Evolutionary conservation across 2,113 vertebrate genomes (phyloP).

Genomic region (Notiomystis cincta): DNA sequence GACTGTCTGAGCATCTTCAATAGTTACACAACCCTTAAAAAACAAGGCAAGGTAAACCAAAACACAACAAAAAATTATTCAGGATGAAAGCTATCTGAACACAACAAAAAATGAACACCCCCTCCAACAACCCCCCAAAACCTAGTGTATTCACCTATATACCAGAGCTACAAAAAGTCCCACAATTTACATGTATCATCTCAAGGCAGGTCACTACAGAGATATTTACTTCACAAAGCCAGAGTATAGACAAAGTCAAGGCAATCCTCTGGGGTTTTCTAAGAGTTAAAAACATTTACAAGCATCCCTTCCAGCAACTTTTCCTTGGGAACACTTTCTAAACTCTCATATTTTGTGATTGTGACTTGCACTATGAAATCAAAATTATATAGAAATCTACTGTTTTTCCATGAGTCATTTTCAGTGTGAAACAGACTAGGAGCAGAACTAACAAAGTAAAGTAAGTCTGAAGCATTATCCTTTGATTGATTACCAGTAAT

Average conservation of each 20-base stretch:
- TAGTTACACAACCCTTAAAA: slow-evolving; percentile 78
- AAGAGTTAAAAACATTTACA: not conserved
- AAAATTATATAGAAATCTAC: not conserved
- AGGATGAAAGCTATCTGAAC: not conserved
- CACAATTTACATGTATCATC: not conserved
- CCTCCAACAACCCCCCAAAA: not conserved
- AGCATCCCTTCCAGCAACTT: not conserved
- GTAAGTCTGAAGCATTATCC: not conserved
- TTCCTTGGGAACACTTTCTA: not conserved
- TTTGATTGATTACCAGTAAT: not conserved
- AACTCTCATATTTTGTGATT: not conserved
- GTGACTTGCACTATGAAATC: not conserved
- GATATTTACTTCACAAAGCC: not conserved
- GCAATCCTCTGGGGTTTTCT: not conserved
- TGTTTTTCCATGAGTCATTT: not conserved
- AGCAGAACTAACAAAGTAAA: not conserved
- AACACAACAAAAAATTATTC: not conserved
- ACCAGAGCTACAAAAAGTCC: not conserved
- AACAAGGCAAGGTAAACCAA: not conserved
- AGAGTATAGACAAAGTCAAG: not conserved
- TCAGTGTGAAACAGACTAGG: not conserved
- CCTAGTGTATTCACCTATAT: not conserved
- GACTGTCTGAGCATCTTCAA: slow-evolving; percentile 77
- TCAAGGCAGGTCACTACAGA: not conserved
- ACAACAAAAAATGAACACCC: not conserved